phyloP scores from a whole-genome alignment of 2,797 vertebrate genomes.

The Sebastes minor region DNA sequence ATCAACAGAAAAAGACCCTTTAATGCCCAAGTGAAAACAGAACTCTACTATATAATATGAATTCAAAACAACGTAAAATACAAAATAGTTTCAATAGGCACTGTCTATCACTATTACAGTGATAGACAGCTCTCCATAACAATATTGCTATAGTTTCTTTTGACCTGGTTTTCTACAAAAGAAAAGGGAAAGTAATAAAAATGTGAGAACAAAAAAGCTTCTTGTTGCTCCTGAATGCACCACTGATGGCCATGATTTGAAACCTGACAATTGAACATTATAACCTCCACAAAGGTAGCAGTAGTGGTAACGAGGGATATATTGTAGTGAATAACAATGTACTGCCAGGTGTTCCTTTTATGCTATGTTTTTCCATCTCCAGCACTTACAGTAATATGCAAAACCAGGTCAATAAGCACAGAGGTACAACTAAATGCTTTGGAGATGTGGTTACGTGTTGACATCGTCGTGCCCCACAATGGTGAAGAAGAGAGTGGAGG shows the following conservation, averaged over 20 bases:
- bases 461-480: not conserved
- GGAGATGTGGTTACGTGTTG: not conserved
- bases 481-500: not conserved
- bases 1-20: not conserved
- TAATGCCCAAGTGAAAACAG: not conserved
- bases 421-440: not conserved
- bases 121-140: not conserved
- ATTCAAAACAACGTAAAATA: not conserved
- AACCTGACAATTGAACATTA: not conserved
- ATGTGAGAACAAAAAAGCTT: not conserved
- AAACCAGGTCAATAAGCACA: constrained; percentile 32
- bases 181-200: not conserved
- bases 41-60: not conserved
- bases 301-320: not conserved
- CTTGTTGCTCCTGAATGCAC: not conserved
- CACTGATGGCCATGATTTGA: not conserved
- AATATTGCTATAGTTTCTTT: not conserved
- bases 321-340: constrained; percentile 2
- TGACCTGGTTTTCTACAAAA: not conserved
- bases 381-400: not conserved
- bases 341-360: constrained; percentile 24
- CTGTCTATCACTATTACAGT: not conserved
- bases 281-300: not conserved
- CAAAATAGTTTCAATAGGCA: not conserved
- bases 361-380: constrained; percentile 3